Conservation (phyloP, 2,797 vertebrate species). For the Myotis daubentonii region DNA sequence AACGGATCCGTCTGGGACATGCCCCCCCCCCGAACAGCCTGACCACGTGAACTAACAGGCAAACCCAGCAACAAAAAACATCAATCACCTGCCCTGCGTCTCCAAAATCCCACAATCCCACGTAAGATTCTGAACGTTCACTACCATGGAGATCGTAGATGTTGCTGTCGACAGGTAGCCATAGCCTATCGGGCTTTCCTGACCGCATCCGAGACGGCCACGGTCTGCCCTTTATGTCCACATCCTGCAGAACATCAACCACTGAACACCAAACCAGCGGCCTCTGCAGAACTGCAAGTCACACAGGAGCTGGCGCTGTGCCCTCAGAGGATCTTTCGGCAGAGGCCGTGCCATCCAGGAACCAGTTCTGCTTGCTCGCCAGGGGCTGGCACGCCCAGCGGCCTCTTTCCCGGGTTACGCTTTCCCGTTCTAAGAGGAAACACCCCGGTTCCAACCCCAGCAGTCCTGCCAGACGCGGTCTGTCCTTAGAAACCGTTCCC, state of each 20-base stretch:
- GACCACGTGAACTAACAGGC: background rate
- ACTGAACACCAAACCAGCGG: background rate
- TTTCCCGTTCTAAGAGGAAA: background rate
- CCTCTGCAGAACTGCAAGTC: background rate
- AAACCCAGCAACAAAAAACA: background rate
- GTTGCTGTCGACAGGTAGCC: background rate
- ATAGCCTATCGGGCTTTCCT: background rate
- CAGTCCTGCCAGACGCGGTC: background rate
- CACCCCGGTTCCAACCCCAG: background rate
- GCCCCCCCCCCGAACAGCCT: background rate
- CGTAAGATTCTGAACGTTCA: background rate
- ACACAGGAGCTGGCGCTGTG: background rate
- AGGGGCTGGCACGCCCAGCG: background rate
- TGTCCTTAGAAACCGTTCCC: background rate
- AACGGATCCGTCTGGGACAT: fast-evolving
- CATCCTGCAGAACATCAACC: background rate
- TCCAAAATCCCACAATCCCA: background rate
- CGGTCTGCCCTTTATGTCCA: background rate
- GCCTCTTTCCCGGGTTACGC: background rate
- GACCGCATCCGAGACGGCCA: background rate
- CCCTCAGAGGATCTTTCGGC: background rate
- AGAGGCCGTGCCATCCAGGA: background rate
- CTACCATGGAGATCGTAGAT: background rate
- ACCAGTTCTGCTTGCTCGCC: background rate
- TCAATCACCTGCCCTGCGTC: background rate